These are phyloP conservation scores for Congeria kusceri DNA, from an alignment of 2,888 invertebrate genomes.

Conservation along the genomic window DNA sequence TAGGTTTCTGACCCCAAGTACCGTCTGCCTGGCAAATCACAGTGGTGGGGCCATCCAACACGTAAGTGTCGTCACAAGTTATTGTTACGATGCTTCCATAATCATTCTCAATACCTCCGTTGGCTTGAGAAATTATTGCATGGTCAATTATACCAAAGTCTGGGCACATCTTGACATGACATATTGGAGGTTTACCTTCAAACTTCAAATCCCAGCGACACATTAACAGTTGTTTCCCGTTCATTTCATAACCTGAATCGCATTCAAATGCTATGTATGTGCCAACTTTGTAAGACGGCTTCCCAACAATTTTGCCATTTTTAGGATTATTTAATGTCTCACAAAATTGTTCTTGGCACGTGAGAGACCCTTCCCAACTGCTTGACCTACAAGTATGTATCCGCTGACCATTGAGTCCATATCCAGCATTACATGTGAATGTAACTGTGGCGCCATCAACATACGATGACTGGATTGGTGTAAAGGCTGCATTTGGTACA, in stretches of 20 bases:
- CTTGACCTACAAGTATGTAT: not conserved
- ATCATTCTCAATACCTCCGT: conserved; percentile 15
- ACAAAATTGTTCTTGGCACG: not conserved
- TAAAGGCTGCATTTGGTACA: no score
- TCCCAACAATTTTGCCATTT: not conserved
- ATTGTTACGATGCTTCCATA: conserved; percentile 39
- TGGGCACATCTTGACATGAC: conserved; percentile 39
- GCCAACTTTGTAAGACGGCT: not conserved
- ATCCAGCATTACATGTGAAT: not conserved
- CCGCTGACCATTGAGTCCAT: not conserved
- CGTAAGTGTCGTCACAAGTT: conserved; percentile 28
- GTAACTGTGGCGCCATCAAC: no score
- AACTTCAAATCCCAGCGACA: not conserved
- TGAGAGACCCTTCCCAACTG: not conserved
- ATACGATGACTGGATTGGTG: no score
- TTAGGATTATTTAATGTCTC: not conserved
- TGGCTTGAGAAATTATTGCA: conserved; percentile 23
- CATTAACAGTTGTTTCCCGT: not conserved
- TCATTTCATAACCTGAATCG: not conserved
- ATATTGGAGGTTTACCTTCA: conserved; percentile 17
- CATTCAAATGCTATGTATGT: not conserved
- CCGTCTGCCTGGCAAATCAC: conserved; percentile 40
- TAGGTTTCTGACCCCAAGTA: conserved; percentile 32
- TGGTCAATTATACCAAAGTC: conserved; percentile 30
- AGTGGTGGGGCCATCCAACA: conserved; percentile 21